These are phyloP conservation scores for Chrysogorgia sp. DNA, from an alignment of 92 coral and sea anemone species.

Conservation along the genomic window DNA sequence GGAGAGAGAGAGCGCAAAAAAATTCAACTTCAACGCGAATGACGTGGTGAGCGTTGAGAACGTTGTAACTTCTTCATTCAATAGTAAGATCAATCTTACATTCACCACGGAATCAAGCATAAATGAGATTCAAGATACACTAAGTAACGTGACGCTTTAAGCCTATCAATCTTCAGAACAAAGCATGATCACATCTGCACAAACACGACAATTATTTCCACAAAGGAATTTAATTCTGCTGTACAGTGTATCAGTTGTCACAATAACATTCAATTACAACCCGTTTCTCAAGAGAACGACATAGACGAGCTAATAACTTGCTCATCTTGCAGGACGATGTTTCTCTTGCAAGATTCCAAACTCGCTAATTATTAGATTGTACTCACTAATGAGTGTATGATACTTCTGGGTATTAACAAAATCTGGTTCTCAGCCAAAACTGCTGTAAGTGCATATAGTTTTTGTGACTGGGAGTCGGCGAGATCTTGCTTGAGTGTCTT, in stretches of 20 bases:
- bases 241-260: slow-evolving; percentile 37
- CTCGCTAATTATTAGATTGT: slow-evolving; percentile 39
- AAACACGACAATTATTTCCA: slow-evolving; percentile 25
- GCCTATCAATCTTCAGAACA: slow-evolving; percentile 31
- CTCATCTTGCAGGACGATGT: slow-evolving; percentile 34
- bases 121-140: slow-evolving; percentile 19
- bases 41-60: slow-evolving; percentile 40
- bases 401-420: slow-evolving; percentile 23
- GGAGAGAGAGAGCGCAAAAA: slow-evolving; percentile 23
- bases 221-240: slow-evolving; percentile 27
- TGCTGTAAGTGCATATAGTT: slow-evolving; percentile 19
- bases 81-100: slow-evolving; percentile 32
- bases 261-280: slow-evolving; percentile 20
- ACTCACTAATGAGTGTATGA: slow-evolving; percentile 42
- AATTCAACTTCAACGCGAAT: slow-evolving; percentile 22
- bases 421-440: slow-evolving; percentile 42
- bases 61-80: slow-evolving; percentile 37
- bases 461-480: too few relatives aligned
- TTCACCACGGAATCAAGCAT: slow-evolving; percentile 29
- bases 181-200: slow-evolving; percentile 8
- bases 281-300: slow-evolving; percentile 9
- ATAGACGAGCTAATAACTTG: slow-evolving; percentile 25
- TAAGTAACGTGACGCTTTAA: slow-evolving; percentile 14
- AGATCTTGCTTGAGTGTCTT: too few relatives aligned
- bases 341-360: slow-evolving; percentile 20